Evolutionary conservation across 1,140 invertebrate species (phyloP), one percentile per base, ranked within the genome.

Genomic region (Phymorhynchus buccinoides): DNA sequence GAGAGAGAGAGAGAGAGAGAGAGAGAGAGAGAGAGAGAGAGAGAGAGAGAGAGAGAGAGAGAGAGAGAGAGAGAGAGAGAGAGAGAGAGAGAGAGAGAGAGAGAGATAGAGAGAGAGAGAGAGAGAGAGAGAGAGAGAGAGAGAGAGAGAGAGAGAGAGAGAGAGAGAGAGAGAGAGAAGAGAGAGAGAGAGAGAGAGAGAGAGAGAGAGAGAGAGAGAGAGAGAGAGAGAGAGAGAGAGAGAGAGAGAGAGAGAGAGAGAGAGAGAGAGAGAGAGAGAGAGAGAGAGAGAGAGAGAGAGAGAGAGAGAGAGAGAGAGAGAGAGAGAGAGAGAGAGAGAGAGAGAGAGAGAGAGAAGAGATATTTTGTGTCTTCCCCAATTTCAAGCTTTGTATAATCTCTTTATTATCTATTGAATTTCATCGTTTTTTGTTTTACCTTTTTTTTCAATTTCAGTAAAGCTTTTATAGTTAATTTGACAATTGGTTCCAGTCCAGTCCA

Each of bases 221-320:
- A n/a, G 7, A 7, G 77, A n/a, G 27, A 42, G 27, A 32, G 62
- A 71, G 41, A 41, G 48, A 30, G 30, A 83, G n/a, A 56, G 37
- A 83, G 35, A 83, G 30, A 39, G 48, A 83, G 7, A 71, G 48
- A 41, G 9, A 83, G 39, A 71, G 30, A 12, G 41, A 68, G 52
- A 66, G n/a, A 83, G 56, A 39, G n/a, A 39, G 3, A 71, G 62
- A 83, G 48, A 71, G 1, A 83, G 62, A 37, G 48, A 52, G 3
- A 83, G 81, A 83, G 0, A 66, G 81, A 83, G 18, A 83, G 81
- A 68, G 35, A 83, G 81, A 56, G 35, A 83, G 4, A 68, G 35
- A 83, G 56, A 62, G 1, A 37, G 56, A 66, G 37, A 83, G 56
- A 68, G 37, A 84, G 83, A 77, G 16, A 44, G 14, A 75, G 68